Percentiles rank a stretch among this genome's conserved stretches.
Conservation (phyloP, 2,888 invertebrate species). For the Phengaris alcon region DNA sequence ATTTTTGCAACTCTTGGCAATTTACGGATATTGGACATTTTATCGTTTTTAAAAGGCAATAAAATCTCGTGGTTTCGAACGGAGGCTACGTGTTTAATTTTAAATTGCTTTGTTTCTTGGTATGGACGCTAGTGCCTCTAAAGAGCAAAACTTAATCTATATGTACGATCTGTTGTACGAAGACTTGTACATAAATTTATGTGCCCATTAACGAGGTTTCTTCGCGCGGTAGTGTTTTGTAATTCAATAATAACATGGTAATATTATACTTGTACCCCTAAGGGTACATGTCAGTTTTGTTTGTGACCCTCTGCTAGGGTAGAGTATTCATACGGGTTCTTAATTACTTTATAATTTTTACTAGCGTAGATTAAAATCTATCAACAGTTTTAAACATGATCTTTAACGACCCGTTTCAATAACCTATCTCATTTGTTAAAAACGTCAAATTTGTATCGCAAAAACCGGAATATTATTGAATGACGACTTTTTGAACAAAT, state of each 20-base stretch:
- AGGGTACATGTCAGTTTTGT: not conserved
- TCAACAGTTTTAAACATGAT: constrained; percentile 1
- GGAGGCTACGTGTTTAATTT: constrained; percentile 33
- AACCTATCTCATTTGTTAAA: no score
- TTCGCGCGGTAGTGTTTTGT: not conserved
- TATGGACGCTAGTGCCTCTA: not conserved
- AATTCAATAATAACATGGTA: not conserved
- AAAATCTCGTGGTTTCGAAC: constrained; percentile 39
- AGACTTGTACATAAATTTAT: constrained; percentile 20
- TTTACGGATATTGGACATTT: constrained; percentile 48
- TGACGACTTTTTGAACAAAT: no score
- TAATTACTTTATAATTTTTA: constrained; percentile 12
- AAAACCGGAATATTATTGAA: no score
- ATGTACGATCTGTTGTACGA: constrained; percentile 17
- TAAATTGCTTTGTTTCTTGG: constrained; percentile 29
- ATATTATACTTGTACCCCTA: not conserved
- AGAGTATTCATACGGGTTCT: constrained; percentile 2
- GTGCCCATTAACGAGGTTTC: constrained; percentile 10
- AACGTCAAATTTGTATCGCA: no score
- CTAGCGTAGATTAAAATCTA: not conserved
- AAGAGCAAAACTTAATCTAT: constrained; percentile 7
- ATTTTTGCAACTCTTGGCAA: constrained; percentile 51
- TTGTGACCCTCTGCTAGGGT: not conserved
- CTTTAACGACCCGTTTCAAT: not conserved
- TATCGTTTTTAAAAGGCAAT: constrained; percentile 42